Percentiles rank a stretch among this genome's conserved stretches.
phyloP scores from a whole-genome alignment of 2,797 vertebrate genomes.

The Onychomys leucogaster region DNA sequence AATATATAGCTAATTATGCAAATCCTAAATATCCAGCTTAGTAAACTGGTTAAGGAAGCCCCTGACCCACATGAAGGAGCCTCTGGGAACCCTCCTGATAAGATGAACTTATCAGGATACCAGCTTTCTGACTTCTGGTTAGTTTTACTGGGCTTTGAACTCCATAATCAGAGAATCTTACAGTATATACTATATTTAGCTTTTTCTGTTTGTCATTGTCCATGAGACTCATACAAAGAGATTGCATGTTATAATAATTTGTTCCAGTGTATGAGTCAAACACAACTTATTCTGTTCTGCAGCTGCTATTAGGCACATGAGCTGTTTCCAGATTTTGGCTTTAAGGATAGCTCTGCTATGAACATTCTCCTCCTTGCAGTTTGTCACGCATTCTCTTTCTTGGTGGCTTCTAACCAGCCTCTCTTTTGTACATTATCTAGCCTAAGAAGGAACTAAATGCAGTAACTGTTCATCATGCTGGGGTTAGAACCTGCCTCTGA shows the following conservation, averaged over 20 bases:
- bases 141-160: neutral
- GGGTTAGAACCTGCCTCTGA: slow-evolving; percentile 18
- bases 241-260: neutral
- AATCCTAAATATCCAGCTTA: neutral
- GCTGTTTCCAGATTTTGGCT: neutral
- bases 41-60: neutral
- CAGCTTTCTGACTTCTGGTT: neutral
- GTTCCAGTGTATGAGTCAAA: neutral
- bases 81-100: neutral
- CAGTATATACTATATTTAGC: neutral
- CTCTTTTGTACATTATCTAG: neutral
- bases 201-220: neutral
- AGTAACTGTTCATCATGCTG: neutral
- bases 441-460: neutral
- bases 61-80: neutral
- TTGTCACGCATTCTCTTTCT: neutral
- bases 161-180: slow-evolving; percentile 5
- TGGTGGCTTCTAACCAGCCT: neutral
- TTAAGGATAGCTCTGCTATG: neutral
- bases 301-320: neutral
- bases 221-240: neutral
- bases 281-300: neutral
- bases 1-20: neutral
- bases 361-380: neutral
- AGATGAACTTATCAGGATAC: neutral